phyloP scores from a whole-genome alignment of 2,888 invertebrate genomes.

The Erannis defoliaria region DNA sequence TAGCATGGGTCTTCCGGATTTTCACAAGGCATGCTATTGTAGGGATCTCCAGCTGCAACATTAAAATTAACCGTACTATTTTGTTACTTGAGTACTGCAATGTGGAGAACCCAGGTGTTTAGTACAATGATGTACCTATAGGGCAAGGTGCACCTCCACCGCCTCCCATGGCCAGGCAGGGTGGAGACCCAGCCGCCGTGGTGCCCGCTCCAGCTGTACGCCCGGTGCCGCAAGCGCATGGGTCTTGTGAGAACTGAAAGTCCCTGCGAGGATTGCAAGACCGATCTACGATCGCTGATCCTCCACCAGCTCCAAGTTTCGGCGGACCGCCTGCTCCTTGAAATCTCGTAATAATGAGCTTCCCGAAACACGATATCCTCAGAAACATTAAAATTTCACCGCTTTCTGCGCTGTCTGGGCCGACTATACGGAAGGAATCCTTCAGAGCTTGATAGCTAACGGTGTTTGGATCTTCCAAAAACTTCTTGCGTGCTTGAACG shows the following conservation, averaged over 20 bases:
- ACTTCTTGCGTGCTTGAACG: conserved; percentile 83
- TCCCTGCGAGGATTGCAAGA: conserved; percentile 70
- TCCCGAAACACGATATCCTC: conserved; percentile 89
- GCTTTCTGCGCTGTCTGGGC: conserved; percentile 78
- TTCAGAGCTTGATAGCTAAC: conserved; percentile 87
- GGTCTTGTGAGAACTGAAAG: conserved; percentile 66
- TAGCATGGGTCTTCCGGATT: conserved; percentile 75
- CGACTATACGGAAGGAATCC: conserved; percentile 86
- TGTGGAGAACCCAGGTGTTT: background rate
- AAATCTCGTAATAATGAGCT: conserved; percentile 88
- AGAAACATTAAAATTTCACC: conserved; percentile 88
- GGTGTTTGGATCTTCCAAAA: conserved; percentile 75
- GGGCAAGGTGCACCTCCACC: conserved; percentile 60
- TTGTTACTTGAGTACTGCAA: background rate
- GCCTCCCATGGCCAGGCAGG: conserved; percentile 42
- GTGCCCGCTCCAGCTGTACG: conserved; percentile 43
- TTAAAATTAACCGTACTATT: background rate
- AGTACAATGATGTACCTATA: conserved; percentile 53
- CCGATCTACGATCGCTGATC: conserved; percentile 62
- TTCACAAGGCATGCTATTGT: conserved; percentile 72
- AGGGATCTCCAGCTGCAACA: conserved; percentile 62
- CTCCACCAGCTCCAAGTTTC: conserved; percentile 56
- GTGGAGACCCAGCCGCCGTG: conserved; percentile 39
- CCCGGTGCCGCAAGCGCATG: conserved; percentile 73
- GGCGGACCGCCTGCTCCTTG: conserved; percentile 77